Conservation (phyloP, 2,797 vertebrate species). For the Helarctos malayanus region DNA sequence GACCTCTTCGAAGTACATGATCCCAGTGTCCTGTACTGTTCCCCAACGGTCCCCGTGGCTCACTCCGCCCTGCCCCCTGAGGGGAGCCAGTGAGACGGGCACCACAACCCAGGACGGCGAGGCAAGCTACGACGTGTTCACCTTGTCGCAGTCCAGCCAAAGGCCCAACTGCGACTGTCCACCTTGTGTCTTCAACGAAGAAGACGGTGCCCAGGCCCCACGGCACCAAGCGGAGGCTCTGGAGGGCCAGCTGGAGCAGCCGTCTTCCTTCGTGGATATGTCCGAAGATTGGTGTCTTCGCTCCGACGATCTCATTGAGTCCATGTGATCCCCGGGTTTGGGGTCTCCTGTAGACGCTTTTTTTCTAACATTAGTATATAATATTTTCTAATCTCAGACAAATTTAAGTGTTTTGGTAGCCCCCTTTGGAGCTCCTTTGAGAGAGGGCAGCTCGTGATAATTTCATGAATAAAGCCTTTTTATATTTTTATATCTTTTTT, state of each 20-base stretch:
- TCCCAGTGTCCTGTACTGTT: conserved; percentile 73
- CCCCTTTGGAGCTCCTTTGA: not conserved
- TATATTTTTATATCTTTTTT: conserved; percentile 40
- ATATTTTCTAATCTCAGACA: not conserved
- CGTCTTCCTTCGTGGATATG: not conserved
- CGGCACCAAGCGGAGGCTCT: not conserved
- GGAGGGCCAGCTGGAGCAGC: not conserved
- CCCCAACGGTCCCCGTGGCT: conserved; percentile 65
- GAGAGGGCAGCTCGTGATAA: not conserved
- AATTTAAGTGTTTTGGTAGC: not conserved
- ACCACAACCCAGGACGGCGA: not conserved
- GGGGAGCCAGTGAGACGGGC: not conserved
- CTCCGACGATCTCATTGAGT: not conserved
- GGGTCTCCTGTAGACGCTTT: not conserved
- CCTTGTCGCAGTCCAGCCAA: not conserved
- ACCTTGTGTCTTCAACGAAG: conserved; percentile 31
- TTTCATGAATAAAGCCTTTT: not conserved
- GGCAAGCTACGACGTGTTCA: not conserved
- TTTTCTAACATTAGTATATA: conserved; percentile 42
- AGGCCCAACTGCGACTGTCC: conserved; percentile 55
- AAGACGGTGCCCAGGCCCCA: not conserved
- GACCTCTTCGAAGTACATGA: conserved; percentile 54
- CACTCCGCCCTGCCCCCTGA: not conserved
- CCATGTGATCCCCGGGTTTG: conserved; percentile 7
- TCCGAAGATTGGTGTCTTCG: conserved; percentile 38